These are phyloP conservation scores for Minunthozetes semirufus DNA, from an alignment of 2,888 invertebrate species.

Conservation along the genomic window DNA sequence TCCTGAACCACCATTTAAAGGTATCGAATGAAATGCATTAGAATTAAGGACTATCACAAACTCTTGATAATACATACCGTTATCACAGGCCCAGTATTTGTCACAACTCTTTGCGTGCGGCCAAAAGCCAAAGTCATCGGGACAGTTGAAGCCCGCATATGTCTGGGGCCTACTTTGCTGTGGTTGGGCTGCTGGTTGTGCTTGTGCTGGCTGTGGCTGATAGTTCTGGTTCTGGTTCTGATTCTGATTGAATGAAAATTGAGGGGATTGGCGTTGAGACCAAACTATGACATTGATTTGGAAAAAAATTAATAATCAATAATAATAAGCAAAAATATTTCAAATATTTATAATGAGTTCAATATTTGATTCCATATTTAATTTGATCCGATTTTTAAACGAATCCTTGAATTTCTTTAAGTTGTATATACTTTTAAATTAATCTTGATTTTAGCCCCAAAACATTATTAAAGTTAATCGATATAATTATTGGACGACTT, in stretches of 20 bases:
- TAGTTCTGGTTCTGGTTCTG: neutral
- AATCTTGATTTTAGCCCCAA: too few species aligned
- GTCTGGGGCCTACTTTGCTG: neutral
- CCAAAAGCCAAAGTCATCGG: constrained; percentile 89
- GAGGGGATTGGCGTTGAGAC: constrained; percentile 36
- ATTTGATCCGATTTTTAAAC: too few species aligned
- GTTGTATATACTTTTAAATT: too few species aligned
- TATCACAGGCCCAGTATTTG: constrained; percentile 93
- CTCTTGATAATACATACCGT: constrained; percentile 53
- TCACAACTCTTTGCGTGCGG: constrained; percentile 82
- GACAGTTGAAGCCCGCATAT: constrained; percentile 68
- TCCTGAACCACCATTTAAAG: too few species aligned
- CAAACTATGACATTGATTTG: constrained; percentile 1
- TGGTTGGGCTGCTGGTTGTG: constrained; percentile 19
- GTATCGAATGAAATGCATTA: too few species aligned
- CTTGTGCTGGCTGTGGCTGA: constrained; percentile 15
- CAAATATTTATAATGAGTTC: too few species aligned
- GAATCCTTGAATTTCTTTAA: too few species aligned
- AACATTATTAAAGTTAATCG: too few species aligned
- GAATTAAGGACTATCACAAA: too few species aligned
- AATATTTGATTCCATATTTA: too few species aligned
- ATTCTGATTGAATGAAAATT: constrained; percentile 31
- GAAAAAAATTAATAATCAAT: neutral
- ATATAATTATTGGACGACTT: too few species aligned
- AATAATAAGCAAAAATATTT: neutral